phyloP scores from a whole-genome alignment of 2,113 vertebrate genomes.

The Colius striatus region DNA sequence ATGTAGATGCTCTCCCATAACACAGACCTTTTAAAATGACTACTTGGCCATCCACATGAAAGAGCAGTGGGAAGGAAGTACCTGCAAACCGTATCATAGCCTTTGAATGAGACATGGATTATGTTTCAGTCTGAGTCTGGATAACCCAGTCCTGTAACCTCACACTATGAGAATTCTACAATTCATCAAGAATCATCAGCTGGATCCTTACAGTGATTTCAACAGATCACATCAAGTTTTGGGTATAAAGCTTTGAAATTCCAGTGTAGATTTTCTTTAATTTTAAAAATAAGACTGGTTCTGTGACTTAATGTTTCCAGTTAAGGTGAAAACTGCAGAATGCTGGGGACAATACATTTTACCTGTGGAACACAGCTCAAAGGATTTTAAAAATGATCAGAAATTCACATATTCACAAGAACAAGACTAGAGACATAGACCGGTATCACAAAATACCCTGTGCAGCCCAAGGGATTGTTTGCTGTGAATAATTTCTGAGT shows the following conservation, averaged over 20 bases:
- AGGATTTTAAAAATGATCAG: background rate
- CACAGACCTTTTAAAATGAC: background rate
- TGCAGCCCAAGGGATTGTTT: background rate
- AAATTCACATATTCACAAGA: background rate
- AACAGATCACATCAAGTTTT: background rate
- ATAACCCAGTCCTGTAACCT: background rate
- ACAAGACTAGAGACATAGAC: background rate
- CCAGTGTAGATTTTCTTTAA: background rate
- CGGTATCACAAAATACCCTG: background rate
- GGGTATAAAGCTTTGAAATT: background rate
- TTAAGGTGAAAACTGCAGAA: constrained; percentile 23
- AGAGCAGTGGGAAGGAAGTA: background rate
- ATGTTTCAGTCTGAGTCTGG: background rate
- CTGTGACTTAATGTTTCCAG: constrained; percentile 24
- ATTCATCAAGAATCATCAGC: constrained; percentile 12
- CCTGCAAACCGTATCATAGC: background rate
- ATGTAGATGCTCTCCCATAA: background rate
- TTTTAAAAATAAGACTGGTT: constrained; percentile 12
- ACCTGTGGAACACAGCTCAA: background rate
- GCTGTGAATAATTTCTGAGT: background rate
- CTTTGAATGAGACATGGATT: background rate
- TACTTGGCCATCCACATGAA: background rate
- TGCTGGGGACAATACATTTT: background rate
- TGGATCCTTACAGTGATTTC: background rate
- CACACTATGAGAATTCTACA: background rate